Evolutionary conservation across 2,888 invertebrate species (phyloP), one percentile per base, ranked within the genome.

Genomic region (Torymus texanus): DNA sequence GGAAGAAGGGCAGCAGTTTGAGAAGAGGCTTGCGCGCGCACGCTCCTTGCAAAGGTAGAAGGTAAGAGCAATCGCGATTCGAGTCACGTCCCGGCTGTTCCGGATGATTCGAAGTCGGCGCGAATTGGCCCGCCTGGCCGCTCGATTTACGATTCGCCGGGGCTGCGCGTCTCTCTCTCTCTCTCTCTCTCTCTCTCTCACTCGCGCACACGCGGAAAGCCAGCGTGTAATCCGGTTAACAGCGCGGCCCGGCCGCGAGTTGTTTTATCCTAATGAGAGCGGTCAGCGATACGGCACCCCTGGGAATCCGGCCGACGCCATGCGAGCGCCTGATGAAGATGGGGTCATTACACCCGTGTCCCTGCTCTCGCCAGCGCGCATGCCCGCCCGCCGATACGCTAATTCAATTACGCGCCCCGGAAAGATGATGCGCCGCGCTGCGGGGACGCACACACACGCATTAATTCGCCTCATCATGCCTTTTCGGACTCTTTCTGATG

Each of bases 181-280:
- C 18, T 66, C 24, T 29, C 56, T 24, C 16, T 24, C 21, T 16
- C 53, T 59, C 18, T 66, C 24, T 29, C 56, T 24, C 14, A 16
- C 21, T 16, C 59, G 29, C 58, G 56, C 59, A 0, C 72, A 63
- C 81, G 81, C 71, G 82, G 83, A 82, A 82, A 80, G 83, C 82
- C 81, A 81, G 80, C 83, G 81, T 79, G 83, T 85, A 86, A 87
- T 87, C 85, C 86, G 84, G 84, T 84, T 86, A 86, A 84, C 84
- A 83, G 84, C 83, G 79, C 74, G 29, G n/a, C 50, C 50, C 75
- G 82, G 79, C 82, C 82, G 82, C 83, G 83, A 84, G 83, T 82
- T 86, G 88, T 88, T 88, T 89, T 88, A 88, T 85, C 88, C 88
- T 89, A 88, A 88, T 88, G 89, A 89, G 88, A 86, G 86, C 85